Evolutionary conservation across 2,113 vertebrate genomes (phyloP), one percentile per base, ranked within the genome.

Genomic region (Halichoerus grypus): DNA sequence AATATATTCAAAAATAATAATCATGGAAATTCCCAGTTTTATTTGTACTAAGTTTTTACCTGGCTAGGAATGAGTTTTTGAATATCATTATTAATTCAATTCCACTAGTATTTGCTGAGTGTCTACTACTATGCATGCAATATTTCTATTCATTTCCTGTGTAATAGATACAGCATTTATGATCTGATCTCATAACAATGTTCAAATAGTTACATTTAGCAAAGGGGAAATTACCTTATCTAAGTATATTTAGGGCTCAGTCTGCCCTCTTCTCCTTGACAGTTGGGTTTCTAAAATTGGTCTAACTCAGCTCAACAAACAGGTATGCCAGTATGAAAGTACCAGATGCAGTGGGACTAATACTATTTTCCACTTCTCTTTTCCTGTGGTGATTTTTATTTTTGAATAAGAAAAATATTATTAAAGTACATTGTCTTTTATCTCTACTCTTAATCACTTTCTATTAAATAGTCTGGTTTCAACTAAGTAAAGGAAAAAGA

Each of bases 371-470:
- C 21, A 36, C 26, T 71, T 49, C 57, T 97, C 36, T 67, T 53
- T 74, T 65, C 42, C 55, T 91, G 7, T 88, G 10, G 10, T 88
- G 26, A 51, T 55, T 92, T 88, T 96, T 77, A 88, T 81, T 94
- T 90, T 96, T 94, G 59, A 91, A 90, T 61, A 69, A 95, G 53
- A 86, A 96, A 92, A 92, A 46, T 86, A 28, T 39, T 72, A n/a
- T 63, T 87, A 51, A 94, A 90, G 55, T 59, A 26, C 15, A 53
- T 69, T 81, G 33, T 87, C 21, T 87, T 67, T 89, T 95, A 61
- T 79, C 28, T 94, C 7, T 95, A 61, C 49, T n/a, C 7, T n/a
- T n/a, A 97, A 69, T 53, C 51, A 76, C 26, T 96, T 93, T 72
- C 46, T 96, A 24, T 80, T 59, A 87, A 51, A 74, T 81, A 65